A percentile compares a stretch with the other conserved stretches of the same genome.
These are phyloP conservation scores for Lethrus apterus DNA, from an alignment of 1,140 invertebrate genomes.

Conservation along the genomic window DNA sequence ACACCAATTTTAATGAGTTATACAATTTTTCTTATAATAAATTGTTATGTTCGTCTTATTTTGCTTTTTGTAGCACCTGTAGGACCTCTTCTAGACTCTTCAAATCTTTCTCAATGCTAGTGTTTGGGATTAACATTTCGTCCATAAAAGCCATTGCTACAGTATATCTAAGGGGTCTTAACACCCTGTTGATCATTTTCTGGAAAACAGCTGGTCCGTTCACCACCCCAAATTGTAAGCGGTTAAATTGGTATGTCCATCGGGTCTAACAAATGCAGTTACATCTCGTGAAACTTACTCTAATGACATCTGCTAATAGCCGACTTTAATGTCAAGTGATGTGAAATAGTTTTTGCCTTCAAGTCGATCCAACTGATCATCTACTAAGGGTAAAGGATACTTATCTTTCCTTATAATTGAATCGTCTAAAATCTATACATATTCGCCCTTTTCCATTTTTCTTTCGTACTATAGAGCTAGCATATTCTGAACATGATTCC, in stretches of 20 bases:
- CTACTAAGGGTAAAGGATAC: constrained; percentile 9
- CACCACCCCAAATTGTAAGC: constrained; percentile 43
- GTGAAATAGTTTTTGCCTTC: constrained; percentile 39
- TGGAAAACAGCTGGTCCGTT: constrained; percentile 40
- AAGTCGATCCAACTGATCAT: constrained; percentile 27
- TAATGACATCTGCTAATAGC: constrained; percentile 34
- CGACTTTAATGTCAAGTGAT: constrained; percentile 44
- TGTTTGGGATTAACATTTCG: constrained; percentile 27
- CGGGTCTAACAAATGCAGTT: constrained; percentile 36
- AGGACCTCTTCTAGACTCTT: neutral
- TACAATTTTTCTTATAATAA: no score
- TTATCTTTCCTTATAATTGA: no score
- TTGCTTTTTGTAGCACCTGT: neutral
- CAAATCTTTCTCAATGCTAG: neutral
- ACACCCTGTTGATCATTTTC: constrained; percentile 34
- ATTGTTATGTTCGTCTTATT: no score
- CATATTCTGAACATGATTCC: constrained; percentile 28
- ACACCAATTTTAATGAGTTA: no score
- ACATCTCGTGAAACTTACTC: constrained; percentile 31
- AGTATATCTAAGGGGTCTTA: constrained; percentile 26
- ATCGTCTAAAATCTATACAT: constrained; percentile 17
- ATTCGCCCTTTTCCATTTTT: constrained; percentile 29
- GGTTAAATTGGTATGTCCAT: constrained; percentile 41
- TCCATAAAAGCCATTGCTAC: constrained; percentile 32
- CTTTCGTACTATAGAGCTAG: constrained; percentile 32